These are phyloP conservation scores for Hydractinia symbiolongicarpus DNA, from an alignment of 30 jellyfish, hydroid and myxozoan genomes.

Conservation along the genomic window DNA sequence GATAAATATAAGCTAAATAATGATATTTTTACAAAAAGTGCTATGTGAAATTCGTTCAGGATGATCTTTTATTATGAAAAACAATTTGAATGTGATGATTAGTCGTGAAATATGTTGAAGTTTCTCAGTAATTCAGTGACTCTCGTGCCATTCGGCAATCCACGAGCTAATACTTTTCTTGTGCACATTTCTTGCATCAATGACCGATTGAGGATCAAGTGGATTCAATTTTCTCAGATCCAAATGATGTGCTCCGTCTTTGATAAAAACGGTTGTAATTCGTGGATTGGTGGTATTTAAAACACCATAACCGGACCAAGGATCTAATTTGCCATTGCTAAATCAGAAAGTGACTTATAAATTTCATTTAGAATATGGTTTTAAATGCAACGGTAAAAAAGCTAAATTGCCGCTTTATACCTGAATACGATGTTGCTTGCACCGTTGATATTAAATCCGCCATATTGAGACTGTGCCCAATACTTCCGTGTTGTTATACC, in stretches of 20 bases:
- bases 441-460: constrained; percentile 70
- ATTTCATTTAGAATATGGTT: too few relatives aligned
- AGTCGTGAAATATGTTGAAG: too few relatives aligned
- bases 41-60: too few relatives aligned
- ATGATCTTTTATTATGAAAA: too few relatives aligned
- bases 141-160: constrained; percentile 44
- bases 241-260: constrained; percentile 97
- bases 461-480: constrained; percentile 83
- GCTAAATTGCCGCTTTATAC: constrained; percentile 19
- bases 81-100: too few relatives aligned
- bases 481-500: constrained; percentile 88
- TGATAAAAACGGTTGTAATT: constrained; percentile 62
- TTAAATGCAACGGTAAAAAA: neutral
- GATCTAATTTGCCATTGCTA: constrained; percentile 95
- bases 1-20: too few relatives aligned
- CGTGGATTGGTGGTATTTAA: constrained; percentile 55
- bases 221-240: constrained; percentile 73
- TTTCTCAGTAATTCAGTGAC: neutral
- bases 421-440: constrained; percentile 94
- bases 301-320: constrained; percentile 98
- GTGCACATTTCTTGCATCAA: constrained; percentile 72
- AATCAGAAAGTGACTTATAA: neutral
- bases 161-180: constrained; percentile 61
- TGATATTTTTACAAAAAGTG: too few relatives aligned
- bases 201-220: constrained; percentile 85